Conservation (phyloP, 2,888 invertebrate genomes). For the Bhutanitis thaidina region DNA sequence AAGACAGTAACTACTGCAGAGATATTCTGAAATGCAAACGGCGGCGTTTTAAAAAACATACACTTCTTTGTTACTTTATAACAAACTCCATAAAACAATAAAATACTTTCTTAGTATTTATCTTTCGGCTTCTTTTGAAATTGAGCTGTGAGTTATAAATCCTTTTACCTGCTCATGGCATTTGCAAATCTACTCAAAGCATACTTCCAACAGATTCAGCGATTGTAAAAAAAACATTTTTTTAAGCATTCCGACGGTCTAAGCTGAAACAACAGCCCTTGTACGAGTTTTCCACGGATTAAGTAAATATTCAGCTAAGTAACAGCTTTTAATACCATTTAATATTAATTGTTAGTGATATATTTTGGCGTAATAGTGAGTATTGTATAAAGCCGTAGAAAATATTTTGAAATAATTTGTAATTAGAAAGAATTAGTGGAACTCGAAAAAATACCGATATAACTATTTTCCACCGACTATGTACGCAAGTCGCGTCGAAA, state of each 20-base stretch:
- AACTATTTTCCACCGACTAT: no score
- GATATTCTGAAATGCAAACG: conserved; percentile 24
- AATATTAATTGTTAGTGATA: no score
- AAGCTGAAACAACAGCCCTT: not conserved
- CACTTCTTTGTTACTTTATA: conserved; percentile 49
- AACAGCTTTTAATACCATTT: no score
- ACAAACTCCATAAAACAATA: conserved; percentile 59
- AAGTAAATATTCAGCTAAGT: no score
- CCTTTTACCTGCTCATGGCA: conserved; percentile 45
- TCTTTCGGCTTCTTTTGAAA: conserved; percentile 28
- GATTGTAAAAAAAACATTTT: not conserved
- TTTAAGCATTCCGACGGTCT: not conserved
- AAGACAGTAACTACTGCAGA: conserved; percentile 7
- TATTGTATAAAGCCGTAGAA: no score
- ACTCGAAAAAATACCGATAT: no score
- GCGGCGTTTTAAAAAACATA: conserved; percentile 45
- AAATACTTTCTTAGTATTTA: conserved; percentile 44
- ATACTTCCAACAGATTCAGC: not conserved
- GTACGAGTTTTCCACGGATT: no score
- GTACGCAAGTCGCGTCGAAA: no score
- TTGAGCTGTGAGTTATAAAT: conserved; percentile 37
- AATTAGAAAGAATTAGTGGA: no score
- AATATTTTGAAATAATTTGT: no score
- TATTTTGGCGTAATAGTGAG: no score
- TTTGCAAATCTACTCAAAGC: conserved; percentile 43